Evolutionary conservation across 2,113 vertebrate species (phyloP).

Genomic region (Bombycilla garrulus): DNA sequence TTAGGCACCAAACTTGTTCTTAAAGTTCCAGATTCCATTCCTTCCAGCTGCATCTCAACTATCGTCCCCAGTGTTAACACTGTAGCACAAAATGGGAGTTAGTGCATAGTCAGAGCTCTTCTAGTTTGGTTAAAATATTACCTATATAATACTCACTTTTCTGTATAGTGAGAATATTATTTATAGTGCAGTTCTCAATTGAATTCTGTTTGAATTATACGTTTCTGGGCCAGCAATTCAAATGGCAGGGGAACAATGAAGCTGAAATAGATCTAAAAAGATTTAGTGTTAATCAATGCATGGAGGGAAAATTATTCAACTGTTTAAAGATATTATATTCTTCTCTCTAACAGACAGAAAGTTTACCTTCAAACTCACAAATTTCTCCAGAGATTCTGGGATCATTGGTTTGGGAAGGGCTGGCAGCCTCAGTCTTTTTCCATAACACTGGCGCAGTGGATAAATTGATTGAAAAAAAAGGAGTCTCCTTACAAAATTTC

Average conservation of each 20-base stretch:
- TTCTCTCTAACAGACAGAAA: background rate
- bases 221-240: constrained; percentile 32
- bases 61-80: background rate
- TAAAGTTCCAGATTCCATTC: background rate
- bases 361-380: background rate
- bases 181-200: constrained; percentile 26
- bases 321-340: constrained; percentile 25
- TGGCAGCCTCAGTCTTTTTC: background rate
- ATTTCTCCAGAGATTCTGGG: background rate
- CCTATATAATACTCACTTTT: background rate
- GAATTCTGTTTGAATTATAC: constrained; percentile 26
- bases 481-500: background rate
- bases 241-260: constrained; percentile 1
- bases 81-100: background rate
- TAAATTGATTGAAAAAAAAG: background rate
- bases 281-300: constrained; percentile 57
- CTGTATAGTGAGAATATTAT: background rate
- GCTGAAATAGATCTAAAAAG: constrained; percentile 43
- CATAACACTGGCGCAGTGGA: background rate
- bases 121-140: constrained; percentile 10
- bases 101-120: background rate
- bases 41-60: background rate
- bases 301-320: constrained; percentile 30
- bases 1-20: background rate
- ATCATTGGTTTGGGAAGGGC: background rate